Conservation (phyloP, 2,888 invertebrate genomes). For the Limnephilus marmoratus region DNA sequence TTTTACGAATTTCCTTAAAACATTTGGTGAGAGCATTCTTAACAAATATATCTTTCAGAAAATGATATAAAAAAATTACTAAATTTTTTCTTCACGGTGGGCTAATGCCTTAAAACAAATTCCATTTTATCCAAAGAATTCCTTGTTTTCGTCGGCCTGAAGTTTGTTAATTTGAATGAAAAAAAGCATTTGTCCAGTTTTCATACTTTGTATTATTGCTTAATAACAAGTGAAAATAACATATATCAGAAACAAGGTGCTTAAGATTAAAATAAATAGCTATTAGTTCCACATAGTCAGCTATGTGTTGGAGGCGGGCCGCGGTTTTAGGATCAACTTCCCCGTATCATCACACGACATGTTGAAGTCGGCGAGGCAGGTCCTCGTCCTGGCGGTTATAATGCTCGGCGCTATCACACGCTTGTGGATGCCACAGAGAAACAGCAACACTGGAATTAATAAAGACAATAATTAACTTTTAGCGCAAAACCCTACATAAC, state of each 20-base stretch:
- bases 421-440: conserved; percentile 95
- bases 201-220: conserved; percentile 41
- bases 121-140: neutral
- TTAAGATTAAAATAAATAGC: conserved; percentile 35
- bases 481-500: neutral
- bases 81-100: too few relatives aligned
- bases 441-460: conserved; percentile 85
- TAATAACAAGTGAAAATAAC: conserved; percentile 52
- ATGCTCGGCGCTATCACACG: conserved; percentile 97
- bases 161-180: neutral
- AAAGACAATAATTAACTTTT: neutral
- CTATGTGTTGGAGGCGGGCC: conserved; percentile 76
- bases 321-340: conserved; percentile 94
- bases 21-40: too few relatives aligned
- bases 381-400: conserved; percentile 93
- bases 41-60: too few relatives aligned
- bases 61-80: too few relatives aligned
- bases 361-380: conserved; percentile 95
- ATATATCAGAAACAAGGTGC: neutral
- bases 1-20: too few relatives aligned
- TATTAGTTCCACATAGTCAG: neutral
- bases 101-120: too few relatives aligned
- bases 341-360: conserved; percentile 99
- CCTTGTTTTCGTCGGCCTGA: neutral
- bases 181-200: conserved; percentile 15